A percentile compares a stretch with the other conserved stretches of the same genome.
Conservation (phyloP, 1,140 invertebrate genomes). For the Papilio helenus region DNA sequence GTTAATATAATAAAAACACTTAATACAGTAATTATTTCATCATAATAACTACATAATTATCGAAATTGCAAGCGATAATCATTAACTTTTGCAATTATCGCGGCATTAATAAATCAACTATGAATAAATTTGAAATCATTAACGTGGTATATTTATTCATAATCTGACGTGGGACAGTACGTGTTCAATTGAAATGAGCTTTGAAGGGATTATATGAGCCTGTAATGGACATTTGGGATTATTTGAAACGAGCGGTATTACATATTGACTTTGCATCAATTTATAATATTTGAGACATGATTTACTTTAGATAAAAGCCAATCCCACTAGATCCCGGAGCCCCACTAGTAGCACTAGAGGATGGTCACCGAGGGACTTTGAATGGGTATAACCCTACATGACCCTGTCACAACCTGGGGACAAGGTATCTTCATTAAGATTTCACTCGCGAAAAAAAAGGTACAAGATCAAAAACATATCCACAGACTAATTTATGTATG, state of each 20-base stretch:
- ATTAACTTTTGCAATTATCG: conserved; percentile 19
- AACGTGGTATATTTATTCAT: conserved; percentile 18
- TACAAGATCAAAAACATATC: no score
- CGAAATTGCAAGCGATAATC: background rate
- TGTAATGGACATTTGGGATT: conserved; percentile 46
- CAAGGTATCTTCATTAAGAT: no score
- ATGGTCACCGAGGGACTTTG: no score
- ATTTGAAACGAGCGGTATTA: conserved; percentile 38
- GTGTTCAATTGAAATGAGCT: conserved; percentile 48
- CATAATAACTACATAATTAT: background rate
- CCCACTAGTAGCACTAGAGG: no score
- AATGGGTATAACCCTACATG: no score
- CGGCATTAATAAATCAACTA: conserved; percentile 12
- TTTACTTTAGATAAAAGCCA: background rate
- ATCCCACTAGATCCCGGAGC: no score
- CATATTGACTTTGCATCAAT: background rate
- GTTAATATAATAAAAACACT: background rate
- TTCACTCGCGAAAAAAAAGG: no score
- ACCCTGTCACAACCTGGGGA: no score
- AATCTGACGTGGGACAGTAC: conserved; percentile 19
- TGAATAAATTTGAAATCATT: conserved; percentile 17
- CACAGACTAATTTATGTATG: no score
- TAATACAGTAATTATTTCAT: background rate
- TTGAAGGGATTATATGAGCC: conserved; percentile 43
- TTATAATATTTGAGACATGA: background rate